phyloP scores from a whole-genome alignment of 2,797 vertebrate genomes.

The Galago senegalensis region DNA sequence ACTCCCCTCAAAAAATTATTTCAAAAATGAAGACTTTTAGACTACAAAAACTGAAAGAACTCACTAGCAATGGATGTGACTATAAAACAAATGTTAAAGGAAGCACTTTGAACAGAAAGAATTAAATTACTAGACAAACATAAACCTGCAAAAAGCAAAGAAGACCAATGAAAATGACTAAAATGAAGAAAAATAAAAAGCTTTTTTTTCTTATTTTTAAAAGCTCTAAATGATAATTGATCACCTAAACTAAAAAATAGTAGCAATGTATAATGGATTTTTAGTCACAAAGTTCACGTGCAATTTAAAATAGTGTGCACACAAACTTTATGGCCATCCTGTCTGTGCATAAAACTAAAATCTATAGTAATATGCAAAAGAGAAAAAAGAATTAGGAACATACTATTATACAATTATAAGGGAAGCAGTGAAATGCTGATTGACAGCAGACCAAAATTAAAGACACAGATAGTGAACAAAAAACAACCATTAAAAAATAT shows the following conservation, averaged over 20 bases:
- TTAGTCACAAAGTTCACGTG: neutral
- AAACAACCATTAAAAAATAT: neutral
- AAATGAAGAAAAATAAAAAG: neutral
- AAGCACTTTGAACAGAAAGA: neutral
- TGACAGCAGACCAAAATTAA: neutral
- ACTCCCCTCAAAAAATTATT: neutral
- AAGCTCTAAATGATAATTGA: neutral
- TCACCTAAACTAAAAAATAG: neutral
- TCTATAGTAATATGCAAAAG: neutral
- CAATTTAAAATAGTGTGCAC: no score
- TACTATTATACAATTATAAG: neutral
- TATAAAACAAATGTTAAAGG: neutral
- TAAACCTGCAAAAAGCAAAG: neutral
- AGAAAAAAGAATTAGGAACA: neutral
- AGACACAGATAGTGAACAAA: neutral
- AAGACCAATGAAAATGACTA: neutral
- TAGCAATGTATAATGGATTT: neutral
- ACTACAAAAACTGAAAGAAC: neutral
- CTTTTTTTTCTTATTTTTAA: neutral
- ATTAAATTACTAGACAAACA: neutral
- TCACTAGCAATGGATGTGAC: neutral
- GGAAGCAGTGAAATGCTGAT: neutral
- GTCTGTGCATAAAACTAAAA: neutral
- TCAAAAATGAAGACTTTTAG: neutral
- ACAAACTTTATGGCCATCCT: no score